A percentile compares a stretch with the other conserved stretches of the same genome.
Conservation (phyloP, 1,140 invertebrate genomes). For the Heliconius congener region DNA sequence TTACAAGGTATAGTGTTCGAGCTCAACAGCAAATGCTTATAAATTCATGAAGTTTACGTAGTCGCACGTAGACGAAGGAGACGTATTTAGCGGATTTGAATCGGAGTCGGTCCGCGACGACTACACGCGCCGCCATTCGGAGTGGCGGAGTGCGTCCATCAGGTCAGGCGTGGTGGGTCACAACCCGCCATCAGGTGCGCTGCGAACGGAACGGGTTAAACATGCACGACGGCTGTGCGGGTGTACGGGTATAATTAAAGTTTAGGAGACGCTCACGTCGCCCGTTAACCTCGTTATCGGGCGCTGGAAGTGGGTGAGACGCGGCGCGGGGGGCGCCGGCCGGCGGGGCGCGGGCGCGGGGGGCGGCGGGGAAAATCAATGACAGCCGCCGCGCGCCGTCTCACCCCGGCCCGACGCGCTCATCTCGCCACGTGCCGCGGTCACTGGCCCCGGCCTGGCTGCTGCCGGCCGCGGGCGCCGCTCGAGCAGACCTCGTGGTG, state of each 20-base stretch:
- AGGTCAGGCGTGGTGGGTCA: constrained; percentile 62
- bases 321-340: constrained; percentile 59
- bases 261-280: constrained; percentile 81
- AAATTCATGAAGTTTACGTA: constrained; percentile 55
- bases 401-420: constrained; percentile 75
- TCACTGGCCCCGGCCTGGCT: constrained; percentile 62
- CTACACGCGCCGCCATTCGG: constrained; percentile 47
- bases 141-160: constrained; percentile 51
- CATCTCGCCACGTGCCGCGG: constrained; percentile 80
- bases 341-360: constrained; percentile 43
- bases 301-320: constrained; percentile 79
- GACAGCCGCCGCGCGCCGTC: constrained; percentile 77
- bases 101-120: constrained; percentile 45
- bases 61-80: constrained; percentile 50
- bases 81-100: constrained; percentile 59
- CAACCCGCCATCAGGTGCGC: constrained; percentile 73
- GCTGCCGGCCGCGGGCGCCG: background rate
- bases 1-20: constrained; percentile 43
- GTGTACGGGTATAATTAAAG: constrained; percentile 81
- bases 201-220: constrained; percentile 78
- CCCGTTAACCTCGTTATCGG: constrained; percentile 82
- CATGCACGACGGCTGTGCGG: constrained; percentile 74
- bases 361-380: constrained; percentile 78
- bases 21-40: constrained; percentile 56
- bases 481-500: constrained; percentile 51